Evolutionary conservation across 2,113 vertebrate genomes (phyloP).

Genomic region (Piaya cayana): DNA sequence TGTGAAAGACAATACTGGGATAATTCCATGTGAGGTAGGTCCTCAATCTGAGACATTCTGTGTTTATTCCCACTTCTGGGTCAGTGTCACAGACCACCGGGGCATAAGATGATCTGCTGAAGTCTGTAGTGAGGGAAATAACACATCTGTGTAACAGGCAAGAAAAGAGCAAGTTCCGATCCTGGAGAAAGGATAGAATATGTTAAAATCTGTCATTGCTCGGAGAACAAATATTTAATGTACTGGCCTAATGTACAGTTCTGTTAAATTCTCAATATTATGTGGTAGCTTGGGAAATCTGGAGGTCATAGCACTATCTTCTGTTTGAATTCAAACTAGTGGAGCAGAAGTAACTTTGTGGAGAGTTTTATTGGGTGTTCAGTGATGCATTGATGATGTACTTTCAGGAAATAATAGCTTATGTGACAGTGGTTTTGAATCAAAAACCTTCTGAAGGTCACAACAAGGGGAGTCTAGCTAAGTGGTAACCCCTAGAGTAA

Average conservation of each 20-base stretch:
- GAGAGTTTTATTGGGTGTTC: background rate
- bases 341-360: background rate
- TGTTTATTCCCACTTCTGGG: background rate
- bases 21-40: constrained; percentile 79
- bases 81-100: background rate
- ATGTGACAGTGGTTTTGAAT: background rate
- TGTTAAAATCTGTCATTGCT: background rate
- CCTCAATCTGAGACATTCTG: background rate
- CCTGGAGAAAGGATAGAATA: background rate
- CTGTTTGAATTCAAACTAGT: background rate
- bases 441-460: background rate
- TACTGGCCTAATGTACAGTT: background rate
- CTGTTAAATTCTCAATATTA: background rate
- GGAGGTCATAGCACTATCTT: background rate
- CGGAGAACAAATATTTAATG: background rate
- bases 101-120: background rate
- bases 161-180: background rate
- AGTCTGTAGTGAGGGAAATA: background rate
- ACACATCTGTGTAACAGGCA: background rate
- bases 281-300: background rate
- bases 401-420: background rate
- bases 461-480: background rate
- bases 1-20: constrained; percentile 76
- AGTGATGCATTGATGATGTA: background rate
- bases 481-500: background rate